Conservation (phyloP, 2,113 vertebrate species). For the Sinocyclocheilus grahami region DNA sequence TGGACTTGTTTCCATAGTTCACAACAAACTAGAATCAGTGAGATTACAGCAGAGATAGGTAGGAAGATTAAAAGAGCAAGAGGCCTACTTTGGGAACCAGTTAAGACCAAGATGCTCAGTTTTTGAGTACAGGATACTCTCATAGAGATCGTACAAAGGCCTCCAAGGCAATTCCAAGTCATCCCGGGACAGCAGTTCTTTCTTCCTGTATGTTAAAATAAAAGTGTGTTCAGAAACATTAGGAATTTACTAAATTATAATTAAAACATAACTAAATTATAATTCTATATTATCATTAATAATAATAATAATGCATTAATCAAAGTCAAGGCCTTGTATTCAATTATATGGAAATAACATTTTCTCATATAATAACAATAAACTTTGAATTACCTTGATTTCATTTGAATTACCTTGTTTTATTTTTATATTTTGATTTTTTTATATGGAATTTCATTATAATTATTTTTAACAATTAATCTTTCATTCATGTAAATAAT, state of each 20-base stretch:
- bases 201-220: constrained; percentile 75
- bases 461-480: not conserved
- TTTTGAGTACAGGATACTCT: constrained; percentile 93
- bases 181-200: constrained; percentile 91
- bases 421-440: too few species aligned
- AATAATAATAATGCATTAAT: not conserved
- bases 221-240: not conserved
- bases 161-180: constrained; percentile 95
- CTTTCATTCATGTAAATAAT: not conserved
- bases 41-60: not conserved
- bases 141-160: constrained; percentile 89
- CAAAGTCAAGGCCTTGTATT: not conserved
- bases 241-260: not conserved
- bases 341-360: not conserved
- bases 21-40: not conserved
- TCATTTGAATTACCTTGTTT: too few species aligned
- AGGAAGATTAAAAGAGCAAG: not conserved
- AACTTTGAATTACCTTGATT: not conserved
- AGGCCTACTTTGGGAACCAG: constrained; percentile 95
- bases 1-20: constrained; percentile 6
- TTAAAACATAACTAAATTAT: too few species aligned
- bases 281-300: too few species aligned
- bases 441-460: not conserved
- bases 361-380: not conserved
- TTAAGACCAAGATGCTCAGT: constrained; percentile 95